Base-by-base conservation (phyloP, 2,888 invertebrate species). In the Catocala sponsa region DNA sequence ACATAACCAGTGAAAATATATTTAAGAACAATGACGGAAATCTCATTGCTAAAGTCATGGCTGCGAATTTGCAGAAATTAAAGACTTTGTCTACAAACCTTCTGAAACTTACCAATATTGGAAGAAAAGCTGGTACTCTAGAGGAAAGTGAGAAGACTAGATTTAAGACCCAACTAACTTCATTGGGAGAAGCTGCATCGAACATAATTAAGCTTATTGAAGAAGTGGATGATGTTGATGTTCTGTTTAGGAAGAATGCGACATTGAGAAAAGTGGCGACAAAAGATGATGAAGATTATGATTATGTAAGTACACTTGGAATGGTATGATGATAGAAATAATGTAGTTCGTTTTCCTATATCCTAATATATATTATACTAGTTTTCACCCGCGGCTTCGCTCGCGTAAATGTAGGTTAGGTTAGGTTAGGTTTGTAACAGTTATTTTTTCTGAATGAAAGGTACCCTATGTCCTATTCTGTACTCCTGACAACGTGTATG, bases 21-120 rank as follows among this genome's bases (percentile, higher is more conserved):
- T 74, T 91, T 5, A 92, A 94, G 68, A 88, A 90, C 54, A 89
- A 71, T 10, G 85, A 82, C 69, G 95, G 85, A 75, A 94, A 88
- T 81, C 87, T 92, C 0, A 68, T 92, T 49, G 90, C 85, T 0
- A 90, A 90, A 82, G 88, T 91, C 0, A 91, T 96, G 70, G 92
- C 92, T 0, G 89, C 91, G 7, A 96, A 96, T 79, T 91, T 97
- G 49, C 93, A 94, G 70, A 95, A 91, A 53, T 94, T 97, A 10
- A 96, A 95, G 71, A 84, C 91, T 7, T 91, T 95, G 0, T 96
- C 97, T 0, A 89, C 92, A 0, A 95, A 94, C 65, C 88, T 96
- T 35, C 90, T 96, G 7, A 95, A 94, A 69, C 87, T 97, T 47
- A 96, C 96, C 78, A 96, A 96, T 74, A 79, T 94, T 63, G 96